Percentiles rank a stretch among this genome's conserved stretches.
These are phyloP conservation scores for Tarsius wallacei DNA, from an alignment of 2,797 vertebrate genomes.

Conservation along the genomic window DNA sequence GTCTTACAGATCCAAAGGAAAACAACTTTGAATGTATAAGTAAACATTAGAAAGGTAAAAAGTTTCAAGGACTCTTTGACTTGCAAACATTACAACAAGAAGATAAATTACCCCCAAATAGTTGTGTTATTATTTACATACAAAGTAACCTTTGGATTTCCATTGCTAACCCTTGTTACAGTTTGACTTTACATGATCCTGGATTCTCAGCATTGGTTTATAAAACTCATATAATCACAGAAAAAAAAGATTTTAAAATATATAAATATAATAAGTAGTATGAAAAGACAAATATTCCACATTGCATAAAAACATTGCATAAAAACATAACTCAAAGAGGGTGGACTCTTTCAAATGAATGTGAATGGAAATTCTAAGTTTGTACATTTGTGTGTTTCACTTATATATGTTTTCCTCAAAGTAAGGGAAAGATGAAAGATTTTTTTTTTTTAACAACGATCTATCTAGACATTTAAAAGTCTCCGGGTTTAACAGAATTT, in stretches of 20 bases:
- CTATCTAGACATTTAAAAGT: conserved; percentile 27
- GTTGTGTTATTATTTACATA: neutral
- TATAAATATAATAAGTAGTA: neutral
- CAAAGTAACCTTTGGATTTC: conserved; percentile 23
- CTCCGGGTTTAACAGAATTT: conserved; percentile 46
- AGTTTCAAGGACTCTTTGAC: conserved; percentile 44
- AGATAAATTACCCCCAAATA: neutral
- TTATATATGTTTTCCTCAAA: conserved; percentile 6
- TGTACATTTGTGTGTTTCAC: neutral
- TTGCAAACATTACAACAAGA: neutral
- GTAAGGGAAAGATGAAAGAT: conserved; percentile 54
- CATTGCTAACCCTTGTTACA: neutral
- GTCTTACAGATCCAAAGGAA: conserved; percentile 9
- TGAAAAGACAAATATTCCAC: conserved; percentile 12
- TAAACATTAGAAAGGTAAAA: conserved; percentile 16
- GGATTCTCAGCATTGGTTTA: neutral
- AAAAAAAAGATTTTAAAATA: neutral
- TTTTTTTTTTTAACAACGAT: conserved; percentile 30
- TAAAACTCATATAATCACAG: neutral
- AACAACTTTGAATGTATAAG: conserved; percentile 27
- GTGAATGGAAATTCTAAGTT: conserved; percentile 13
- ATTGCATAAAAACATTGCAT: neutral
- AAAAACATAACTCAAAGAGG: neutral
- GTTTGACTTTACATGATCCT: neutral
- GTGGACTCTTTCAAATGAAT: neutral